phyloP scores from a whole-genome alignment of 2,113 vertebrate genomes.

The Psittacara wagleri region DNA sequence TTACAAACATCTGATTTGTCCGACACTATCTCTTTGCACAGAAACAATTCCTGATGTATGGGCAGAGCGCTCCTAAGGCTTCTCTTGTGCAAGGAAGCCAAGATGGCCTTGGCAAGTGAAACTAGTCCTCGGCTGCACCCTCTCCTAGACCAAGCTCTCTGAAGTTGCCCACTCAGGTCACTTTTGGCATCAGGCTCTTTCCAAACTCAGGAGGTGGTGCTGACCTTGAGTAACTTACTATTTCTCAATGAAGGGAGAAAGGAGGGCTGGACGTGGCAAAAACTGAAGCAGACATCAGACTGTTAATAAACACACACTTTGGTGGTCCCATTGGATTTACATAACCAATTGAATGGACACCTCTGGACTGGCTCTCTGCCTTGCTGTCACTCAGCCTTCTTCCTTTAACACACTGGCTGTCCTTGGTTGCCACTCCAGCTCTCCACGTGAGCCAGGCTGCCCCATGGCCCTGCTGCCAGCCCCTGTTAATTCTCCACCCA shows the following conservation, averaged over 20 bases:
- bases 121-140: background rate
- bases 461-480: background rate
- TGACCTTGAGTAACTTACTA: background rate
- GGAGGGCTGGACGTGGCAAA: background rate
- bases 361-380: background rate
- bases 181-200: background rate
- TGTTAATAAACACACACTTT: background rate
- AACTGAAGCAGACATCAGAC: background rate
- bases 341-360: background rate
- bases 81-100: background rate
- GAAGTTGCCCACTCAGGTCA: accelerated
- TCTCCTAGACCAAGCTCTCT: background rate
- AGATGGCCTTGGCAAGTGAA: background rate
- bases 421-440: background rate
- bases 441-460: background rate
- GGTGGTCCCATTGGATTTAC: background rate
- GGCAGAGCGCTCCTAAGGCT: background rate
- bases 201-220: background rate
- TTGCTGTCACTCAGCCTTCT: background rate
- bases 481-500: background rate
- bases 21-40: background rate
- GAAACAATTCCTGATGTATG: background rate
- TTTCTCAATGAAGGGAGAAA: background rate
- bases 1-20: constrained; percentile 13
- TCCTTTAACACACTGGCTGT: background rate